These are phyloP conservation scores for Rhea americana DNA, from an alignment of 2,113 vertebrate genomes.

Conservation along the genomic window DNA sequence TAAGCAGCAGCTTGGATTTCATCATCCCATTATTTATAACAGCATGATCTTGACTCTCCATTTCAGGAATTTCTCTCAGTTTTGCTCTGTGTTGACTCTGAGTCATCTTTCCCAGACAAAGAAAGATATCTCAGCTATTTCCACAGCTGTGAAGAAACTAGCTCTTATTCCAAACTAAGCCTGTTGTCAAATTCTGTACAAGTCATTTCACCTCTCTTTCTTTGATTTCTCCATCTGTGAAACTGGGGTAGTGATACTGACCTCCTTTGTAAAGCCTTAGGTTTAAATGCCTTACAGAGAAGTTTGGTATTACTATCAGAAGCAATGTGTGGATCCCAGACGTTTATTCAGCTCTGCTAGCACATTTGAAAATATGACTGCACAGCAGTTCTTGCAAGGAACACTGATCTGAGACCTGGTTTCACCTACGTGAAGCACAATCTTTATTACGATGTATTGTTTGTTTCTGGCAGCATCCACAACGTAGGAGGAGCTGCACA, in stretches of 20 bases:
- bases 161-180: not conserved
- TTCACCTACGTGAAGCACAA: not conserved
- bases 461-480: slow-evolving; percentile 7
- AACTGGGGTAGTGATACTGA: not conserved
- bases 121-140: slow-evolving; percentile 3
- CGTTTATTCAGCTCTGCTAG: not conserved
- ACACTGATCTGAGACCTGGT: not conserved
- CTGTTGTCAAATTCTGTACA: not conserved
- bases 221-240: not conserved
- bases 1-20: not conserved
- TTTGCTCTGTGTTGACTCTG: not conserved
- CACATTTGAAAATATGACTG: not conserved
- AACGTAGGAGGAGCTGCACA: not conserved
- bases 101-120: not conserved
- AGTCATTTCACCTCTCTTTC: not conserved
- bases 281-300: not conserved
- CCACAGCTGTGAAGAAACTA: not conserved
- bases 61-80: not conserved
- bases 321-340: not conserved
- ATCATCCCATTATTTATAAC: not conserved
- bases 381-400: not conserved
- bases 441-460: not conserved
- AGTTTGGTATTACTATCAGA: not conserved
- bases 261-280: not conserved
- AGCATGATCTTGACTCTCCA: not conserved